These are phyloP conservation scores for Rattus rattus DNA, from an alignment of 2,113 vertebrate genomes.

Conservation along the genomic window DNA sequence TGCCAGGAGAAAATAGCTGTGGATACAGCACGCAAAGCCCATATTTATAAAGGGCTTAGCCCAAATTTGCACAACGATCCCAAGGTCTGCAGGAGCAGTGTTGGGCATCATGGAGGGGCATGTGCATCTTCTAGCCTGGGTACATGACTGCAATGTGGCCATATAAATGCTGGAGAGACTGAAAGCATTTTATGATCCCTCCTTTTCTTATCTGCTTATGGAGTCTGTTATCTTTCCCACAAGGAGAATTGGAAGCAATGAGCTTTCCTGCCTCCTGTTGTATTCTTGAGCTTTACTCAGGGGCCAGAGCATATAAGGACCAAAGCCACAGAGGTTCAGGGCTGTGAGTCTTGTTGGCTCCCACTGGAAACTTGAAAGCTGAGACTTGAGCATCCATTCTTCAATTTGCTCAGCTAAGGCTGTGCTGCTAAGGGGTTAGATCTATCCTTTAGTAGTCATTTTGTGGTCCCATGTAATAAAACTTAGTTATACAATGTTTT, in stretches of 20 bases:
- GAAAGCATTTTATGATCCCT: not conserved
- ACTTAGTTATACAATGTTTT: slow-evolving; percentile 1
- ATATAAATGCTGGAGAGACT: not conserved
- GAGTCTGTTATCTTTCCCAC: not conserved
- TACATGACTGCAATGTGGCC: fast-evolving
- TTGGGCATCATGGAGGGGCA: too few relatives aligned
- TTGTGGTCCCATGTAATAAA: not conserved
- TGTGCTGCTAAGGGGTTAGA: not conserved
- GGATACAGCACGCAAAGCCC: not conserved
- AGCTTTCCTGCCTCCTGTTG: too few relatives aligned
- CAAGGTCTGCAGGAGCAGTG: too few relatives aligned
- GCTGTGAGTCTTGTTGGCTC: not conserved
- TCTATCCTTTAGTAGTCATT: not conserved
- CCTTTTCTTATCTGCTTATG: fast-evolving
- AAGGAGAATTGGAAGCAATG: not conserved
- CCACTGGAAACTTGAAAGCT: not conserved
- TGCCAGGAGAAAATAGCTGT: not conserved
- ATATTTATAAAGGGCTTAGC: not conserved
- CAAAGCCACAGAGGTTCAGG: not conserved
- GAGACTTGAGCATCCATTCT: not conserved
- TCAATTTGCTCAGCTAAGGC: not conserved
- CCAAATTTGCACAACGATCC: not conserved
- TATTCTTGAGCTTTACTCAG: not conserved
- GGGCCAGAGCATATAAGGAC: too few relatives aligned
- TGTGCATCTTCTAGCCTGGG: not conserved